phyloP scores from a whole-genome alignment of 2,113 vertebrate species.

The Eolophus roseicapilla region DNA sequence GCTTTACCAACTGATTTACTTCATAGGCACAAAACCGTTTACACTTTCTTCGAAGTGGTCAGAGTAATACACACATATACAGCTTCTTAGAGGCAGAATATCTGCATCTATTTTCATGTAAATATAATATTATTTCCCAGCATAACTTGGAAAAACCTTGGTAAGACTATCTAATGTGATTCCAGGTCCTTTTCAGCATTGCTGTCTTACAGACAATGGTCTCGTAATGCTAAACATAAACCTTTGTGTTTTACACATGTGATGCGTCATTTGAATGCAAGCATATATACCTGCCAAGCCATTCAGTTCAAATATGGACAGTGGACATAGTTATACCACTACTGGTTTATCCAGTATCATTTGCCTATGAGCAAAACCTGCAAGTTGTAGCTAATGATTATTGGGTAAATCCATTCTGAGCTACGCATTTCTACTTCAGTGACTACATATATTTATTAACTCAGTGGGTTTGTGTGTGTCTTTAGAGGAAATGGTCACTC shows the following conservation, averaged over 20 bases:
- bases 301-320: not conserved
- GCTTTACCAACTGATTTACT: not conserved
- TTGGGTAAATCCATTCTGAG: not conserved
- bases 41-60: not conserved
- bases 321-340: not conserved
- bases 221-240: not conserved
- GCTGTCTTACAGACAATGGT: not conserved
- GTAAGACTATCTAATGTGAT: not conserved
- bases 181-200: not conserved
- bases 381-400: not conserved
- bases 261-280: not conserved
- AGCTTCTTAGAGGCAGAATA: not conserved
- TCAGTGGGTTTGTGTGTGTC: not conserved
- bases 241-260: not conserved
- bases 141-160: not conserved
- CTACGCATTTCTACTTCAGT: not conserved
- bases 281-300: not conserved
- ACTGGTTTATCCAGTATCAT: not conserved
- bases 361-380: not conserved
- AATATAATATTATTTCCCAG: not conserved
- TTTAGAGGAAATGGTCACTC: not conserved
- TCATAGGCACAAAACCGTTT: not conserved
- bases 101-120: not conserved
- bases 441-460: not conserved
- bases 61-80: rapidly evolving